Conservation (phyloP, 64 coral and sea anemone genomes). For the Dendrophyllia cribrosa region DNA sequence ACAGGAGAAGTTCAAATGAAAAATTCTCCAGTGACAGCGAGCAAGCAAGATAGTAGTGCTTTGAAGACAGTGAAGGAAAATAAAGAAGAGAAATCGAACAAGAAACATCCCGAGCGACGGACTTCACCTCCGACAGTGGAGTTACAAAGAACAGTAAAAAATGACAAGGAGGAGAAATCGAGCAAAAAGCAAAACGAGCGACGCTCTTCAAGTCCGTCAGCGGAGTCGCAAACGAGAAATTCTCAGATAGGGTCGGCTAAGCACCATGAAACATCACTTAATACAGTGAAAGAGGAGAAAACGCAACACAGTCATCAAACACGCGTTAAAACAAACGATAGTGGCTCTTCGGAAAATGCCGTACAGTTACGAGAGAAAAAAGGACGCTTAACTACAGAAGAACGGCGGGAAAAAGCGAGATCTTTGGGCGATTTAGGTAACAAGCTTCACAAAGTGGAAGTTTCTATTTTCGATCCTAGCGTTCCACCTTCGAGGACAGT, state of each 20-base stretch:
- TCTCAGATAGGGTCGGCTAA: not conserved
- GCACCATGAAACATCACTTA: not conserved
- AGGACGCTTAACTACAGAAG: not conserved
- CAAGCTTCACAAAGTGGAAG: conserved; percentile 6
- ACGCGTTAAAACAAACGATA: not conserved
- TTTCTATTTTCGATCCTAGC: conserved; percentile 44
- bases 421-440: conserved; percentile 30
- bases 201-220: not conserved
- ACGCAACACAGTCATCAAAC: not conserved
- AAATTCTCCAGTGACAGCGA: not conserved
- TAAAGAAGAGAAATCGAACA: not conserved
- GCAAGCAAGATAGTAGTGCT: not conserved
- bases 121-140: not conserved
- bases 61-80: not conserved
- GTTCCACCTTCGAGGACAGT: conserved; percentile 46
- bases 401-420: conserved; percentile 13
- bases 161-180: not conserved
- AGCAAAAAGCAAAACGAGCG: not conserved
- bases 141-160: not conserved
- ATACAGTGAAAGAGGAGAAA: not conserved
- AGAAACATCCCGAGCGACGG: not conserved
- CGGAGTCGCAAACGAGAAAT: not conserved
- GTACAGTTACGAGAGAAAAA: conserved; percentile 28
- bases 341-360: not conserved
- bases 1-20: not conserved